Evolutionary conservation across 2,113 vertebrate genomes (phyloP).

Genomic region (Pycnonotus jocosus): DNA sequence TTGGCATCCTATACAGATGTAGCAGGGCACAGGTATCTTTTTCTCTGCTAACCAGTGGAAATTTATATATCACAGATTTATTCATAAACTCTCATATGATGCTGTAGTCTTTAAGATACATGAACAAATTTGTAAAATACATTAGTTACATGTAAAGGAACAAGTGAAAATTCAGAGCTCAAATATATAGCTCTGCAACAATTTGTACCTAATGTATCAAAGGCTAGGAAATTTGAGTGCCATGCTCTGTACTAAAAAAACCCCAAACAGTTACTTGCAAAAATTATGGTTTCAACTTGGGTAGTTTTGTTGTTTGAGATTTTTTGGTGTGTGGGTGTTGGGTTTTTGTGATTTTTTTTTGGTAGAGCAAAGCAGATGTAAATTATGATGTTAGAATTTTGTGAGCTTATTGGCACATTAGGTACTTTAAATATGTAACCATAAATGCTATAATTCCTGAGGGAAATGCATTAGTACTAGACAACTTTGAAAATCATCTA

Average conservation of each 20-base stretch:
- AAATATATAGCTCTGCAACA: neutral
- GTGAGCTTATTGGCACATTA: neutral
- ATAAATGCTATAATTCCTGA: neutral
- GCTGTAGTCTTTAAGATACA: neutral
- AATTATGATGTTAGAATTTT: neutral
- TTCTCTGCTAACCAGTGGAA: neutral
- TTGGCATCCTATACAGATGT: neutral
- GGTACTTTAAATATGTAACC: neutral
- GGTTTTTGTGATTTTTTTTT: no score
- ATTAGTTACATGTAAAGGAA: neutral
- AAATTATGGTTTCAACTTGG: neutral
- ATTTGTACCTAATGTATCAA: neutral
- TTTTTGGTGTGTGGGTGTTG: neutral
- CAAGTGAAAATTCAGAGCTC: neutral
- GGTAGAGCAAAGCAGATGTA: neutral
- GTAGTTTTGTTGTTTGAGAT: rapidly evolving
- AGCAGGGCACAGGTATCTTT: neutral
- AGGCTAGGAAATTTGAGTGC: neutral
- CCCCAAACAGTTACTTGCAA: neutral
- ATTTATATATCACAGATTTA: neutral
- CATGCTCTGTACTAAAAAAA: neutral
- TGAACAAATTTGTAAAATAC: neutral
- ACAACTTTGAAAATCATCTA: neutral
- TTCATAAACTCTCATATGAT: neutral
- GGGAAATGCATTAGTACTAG: neutral